Conservation (phyloP, 2,888 invertebrate species). For the Amiota communis region DNA sequence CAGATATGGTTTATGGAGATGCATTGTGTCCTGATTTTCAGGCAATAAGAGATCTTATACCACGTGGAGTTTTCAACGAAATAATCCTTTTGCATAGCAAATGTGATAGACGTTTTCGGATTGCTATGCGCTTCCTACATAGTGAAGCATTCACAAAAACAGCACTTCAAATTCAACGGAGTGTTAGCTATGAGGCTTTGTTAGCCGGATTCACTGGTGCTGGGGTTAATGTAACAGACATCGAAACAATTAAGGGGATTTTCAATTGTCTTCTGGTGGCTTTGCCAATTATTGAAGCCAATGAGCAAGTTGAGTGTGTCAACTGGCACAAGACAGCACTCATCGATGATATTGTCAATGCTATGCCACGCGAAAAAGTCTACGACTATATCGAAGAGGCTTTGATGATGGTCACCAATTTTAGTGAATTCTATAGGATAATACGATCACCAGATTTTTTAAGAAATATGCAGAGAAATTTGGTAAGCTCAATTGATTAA, state of each 20-base stretch:
- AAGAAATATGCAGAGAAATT: slow-evolving; percentile 40
- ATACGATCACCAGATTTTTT: slow-evolving; percentile 48
- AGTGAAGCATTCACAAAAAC: slow-evolving; percentile 43
- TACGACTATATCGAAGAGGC: slow-evolving; percentile 36
- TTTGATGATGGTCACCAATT: slow-evolving; percentile 35
- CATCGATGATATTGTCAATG: slow-evolving; percentile 50
- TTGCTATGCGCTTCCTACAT: slow-evolving; percentile 52
- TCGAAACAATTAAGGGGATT: slow-evolving; percentile 48
- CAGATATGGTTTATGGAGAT: neutral
- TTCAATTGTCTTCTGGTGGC: slow-evolving; percentile 50
- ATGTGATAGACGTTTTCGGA: slow-evolving; percentile 50
- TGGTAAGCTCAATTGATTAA: slow-evolving; percentile 47
- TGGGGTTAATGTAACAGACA: slow-evolving; percentile 47
- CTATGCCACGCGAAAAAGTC: slow-evolving; percentile 46
- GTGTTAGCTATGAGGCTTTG: slow-evolving; percentile 41
- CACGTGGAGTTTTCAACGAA: slow-evolving; percentile 32
- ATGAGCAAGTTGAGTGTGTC: slow-evolving; percentile 32
- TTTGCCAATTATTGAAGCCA: slow-evolving; percentile 5
- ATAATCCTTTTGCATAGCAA: slow-evolving; percentile 49
- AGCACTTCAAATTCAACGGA: slow-evolving; percentile 47
- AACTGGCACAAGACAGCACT: slow-evolving; percentile 43
- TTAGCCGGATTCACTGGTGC: slow-evolving; percentile 38
- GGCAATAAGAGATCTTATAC: slow-evolving; percentile 47
- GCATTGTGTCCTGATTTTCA: slow-evolving; percentile 50
- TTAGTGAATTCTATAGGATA: slow-evolving; percentile 47